Percentiles rank a stretch among this genome's conserved stretches.
Conservation (phyloP, 2,888 invertebrate species). For the Nasonovia ribisnigri region DNA sequence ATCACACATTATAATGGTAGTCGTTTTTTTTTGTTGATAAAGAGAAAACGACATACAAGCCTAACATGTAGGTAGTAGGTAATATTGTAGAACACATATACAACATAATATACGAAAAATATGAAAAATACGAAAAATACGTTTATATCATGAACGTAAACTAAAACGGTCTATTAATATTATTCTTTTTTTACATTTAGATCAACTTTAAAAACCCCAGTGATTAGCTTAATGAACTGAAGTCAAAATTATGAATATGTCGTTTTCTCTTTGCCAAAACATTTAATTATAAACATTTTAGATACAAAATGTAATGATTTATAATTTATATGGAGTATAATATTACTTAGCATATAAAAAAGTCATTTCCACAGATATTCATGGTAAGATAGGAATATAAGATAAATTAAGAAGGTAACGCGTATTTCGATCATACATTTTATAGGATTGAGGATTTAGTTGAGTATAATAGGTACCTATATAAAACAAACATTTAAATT, state of each 20-base stretch:
- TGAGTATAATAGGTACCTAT: neutral
- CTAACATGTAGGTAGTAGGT: neutral
- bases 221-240: neutral
- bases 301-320: neutral
- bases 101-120: neutral
- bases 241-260: neutral
- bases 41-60: neutral
- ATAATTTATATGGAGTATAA: neutral
- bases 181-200: neutral
- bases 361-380: neutral
- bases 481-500: neutral
- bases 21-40: neutral
- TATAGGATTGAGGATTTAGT: neutral
- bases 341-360: neutral
- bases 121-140: neutral
- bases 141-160: neutral
- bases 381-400: neutral
- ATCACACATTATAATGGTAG: conserved; percentile 17
- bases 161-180: neutral
- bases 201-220: neutral
- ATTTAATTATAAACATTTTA: neutral
- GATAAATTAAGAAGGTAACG: neutral
- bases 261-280: neutral
- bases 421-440: neutral
- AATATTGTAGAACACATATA: neutral